phyloP scores from a whole-genome alignment of 2,797 vertebrate species.

The Eulemur mongoz region DNA sequence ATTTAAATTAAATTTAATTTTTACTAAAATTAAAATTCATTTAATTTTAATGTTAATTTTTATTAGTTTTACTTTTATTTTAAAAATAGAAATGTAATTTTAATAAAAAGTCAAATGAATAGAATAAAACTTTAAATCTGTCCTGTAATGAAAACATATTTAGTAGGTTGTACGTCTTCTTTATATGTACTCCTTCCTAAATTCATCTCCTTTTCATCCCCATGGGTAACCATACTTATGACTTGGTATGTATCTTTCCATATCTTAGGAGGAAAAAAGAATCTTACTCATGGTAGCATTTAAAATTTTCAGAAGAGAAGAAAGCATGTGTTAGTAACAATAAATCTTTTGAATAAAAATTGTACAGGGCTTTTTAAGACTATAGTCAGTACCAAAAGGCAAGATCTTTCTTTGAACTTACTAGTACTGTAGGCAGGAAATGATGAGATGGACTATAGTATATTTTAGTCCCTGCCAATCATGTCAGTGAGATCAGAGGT shows the following conservation, averaged over 20 bases:
- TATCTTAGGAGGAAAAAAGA: background rate
- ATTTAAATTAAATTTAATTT: background rate
- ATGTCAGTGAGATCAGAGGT: constrained; percentile 74
- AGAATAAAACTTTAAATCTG: background rate
- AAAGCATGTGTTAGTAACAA: constrained; percentile 43
- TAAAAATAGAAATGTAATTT: background rate
- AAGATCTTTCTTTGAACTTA: constrained; percentile 50
- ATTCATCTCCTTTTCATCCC: background rate
- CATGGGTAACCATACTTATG: background rate
- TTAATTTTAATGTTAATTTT: background rate
- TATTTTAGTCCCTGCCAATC: constrained; percentile 62
- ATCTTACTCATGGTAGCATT: background rate
- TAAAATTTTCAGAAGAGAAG: constrained; percentile 20
- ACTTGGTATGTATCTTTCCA: background rate
- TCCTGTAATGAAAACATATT: background rate
- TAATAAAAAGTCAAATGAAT: background rate
- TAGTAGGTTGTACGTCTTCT: background rate
- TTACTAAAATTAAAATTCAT: background rate
- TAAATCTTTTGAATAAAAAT: constrained; percentile 43
- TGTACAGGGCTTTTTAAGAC: constrained; percentile 4
- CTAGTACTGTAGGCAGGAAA: constrained; percentile 38
- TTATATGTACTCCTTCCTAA: background rate
- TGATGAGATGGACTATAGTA: constrained; percentile 23
- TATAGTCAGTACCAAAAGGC: background rate
- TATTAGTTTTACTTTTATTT: background rate